phyloP scores from a whole-genome alignment of 2,888 invertebrate species.

The Protodeltote pygarga region DNA sequence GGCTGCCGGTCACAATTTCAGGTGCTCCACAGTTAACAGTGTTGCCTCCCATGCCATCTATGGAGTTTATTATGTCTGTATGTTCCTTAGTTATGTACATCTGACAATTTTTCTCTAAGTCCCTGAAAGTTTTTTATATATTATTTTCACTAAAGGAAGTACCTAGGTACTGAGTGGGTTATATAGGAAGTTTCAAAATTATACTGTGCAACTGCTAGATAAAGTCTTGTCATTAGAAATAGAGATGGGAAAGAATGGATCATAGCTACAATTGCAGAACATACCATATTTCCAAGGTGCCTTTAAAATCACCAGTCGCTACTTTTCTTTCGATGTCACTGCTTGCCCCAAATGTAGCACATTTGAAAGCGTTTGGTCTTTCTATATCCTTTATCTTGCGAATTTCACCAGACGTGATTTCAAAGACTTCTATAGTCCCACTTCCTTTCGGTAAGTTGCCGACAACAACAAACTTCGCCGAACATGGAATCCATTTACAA shows the following conservation, averaged over 20 bases:
- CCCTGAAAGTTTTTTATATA: conserved; percentile 89
- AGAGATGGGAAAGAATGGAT: too few species aligned
- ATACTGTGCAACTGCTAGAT: too few species aligned
- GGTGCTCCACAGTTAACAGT: conserved; percentile 95
- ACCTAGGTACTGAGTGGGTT: too few species aligned
- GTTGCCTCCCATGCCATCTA: conserved; percentile 96
- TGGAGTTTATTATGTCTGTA: conserved; percentile 94
- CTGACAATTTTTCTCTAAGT: conserved; percentile 91
- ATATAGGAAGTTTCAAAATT: too few species aligned
- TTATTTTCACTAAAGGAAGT: too few species aligned
- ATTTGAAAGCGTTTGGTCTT: conserved; percentile 95
- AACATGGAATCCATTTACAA: conserved; percentile 98
- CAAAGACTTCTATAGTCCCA: conserved; percentile 94
- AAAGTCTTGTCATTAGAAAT: too few species aligned
- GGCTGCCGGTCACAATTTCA: conserved; percentile 97
- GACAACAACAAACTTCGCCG: conserved; percentile 96
- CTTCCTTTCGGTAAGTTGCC: conserved; percentile 95
- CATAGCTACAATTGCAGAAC: conserved; percentile 34
- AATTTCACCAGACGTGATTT: conserved; percentile 91
- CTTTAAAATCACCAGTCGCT: conserved; percentile 96
- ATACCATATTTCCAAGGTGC: conserved; percentile 94
- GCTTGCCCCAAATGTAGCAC: conserved; percentile 97
- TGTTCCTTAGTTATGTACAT: conserved; percentile 93
- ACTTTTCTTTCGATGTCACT: conserved; percentile 92
- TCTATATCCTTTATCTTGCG: conserved; percentile 91